phyloP scores from a whole-genome alignment of 2,888 invertebrate genomes.

The Tineola bisselliella region DNA sequence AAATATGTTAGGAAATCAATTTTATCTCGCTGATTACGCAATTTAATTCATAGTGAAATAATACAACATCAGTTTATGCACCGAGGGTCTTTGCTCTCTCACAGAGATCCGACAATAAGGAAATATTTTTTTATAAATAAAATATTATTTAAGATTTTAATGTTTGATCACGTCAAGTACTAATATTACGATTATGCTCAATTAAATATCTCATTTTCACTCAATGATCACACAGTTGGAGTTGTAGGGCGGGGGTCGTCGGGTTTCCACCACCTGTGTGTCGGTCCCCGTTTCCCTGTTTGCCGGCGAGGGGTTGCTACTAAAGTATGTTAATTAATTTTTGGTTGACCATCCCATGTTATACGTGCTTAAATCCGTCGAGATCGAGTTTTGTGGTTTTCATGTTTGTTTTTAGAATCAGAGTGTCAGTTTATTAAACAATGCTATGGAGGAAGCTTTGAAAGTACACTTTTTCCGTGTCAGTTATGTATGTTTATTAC shows the following conservation, averaged over 20 bases:
- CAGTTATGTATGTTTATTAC: neutral
- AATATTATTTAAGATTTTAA: too few relatives aligned
- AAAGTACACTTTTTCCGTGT: neutral
- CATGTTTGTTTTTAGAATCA: slow-evolving; percentile 44
- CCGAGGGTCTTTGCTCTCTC: too few relatives aligned
- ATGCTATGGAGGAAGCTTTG: neutral
- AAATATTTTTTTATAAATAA: too few relatives aligned
- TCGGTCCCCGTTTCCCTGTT: neutral
- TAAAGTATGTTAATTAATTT: slow-evolving; percentile 69
- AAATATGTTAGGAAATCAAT: too few relatives aligned
- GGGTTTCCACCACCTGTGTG: slow-evolving; percentile 37
- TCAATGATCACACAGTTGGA: neutral
- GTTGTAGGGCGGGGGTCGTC: slow-evolving; percentile 26
- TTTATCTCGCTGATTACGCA: too few relatives aligned
- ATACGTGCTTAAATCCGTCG: slow-evolving; percentile 51
- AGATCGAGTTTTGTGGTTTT: slow-evolving; percentile 42
- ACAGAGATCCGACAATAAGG: too few relatives aligned
- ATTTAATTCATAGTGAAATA: too few relatives aligned
- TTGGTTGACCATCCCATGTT: slow-evolving; percentile 57
- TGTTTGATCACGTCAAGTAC: too few relatives aligned
- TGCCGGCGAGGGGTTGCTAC: slow-evolving; percentile 42
- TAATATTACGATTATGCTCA: too few relatives aligned
- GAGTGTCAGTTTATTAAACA: neutral
- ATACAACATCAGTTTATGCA: too few relatives aligned
- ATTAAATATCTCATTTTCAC: neutral